Conservation (phyloP, 2,888 invertebrate genomes). For the Limnephilus marmoratus region DNA sequence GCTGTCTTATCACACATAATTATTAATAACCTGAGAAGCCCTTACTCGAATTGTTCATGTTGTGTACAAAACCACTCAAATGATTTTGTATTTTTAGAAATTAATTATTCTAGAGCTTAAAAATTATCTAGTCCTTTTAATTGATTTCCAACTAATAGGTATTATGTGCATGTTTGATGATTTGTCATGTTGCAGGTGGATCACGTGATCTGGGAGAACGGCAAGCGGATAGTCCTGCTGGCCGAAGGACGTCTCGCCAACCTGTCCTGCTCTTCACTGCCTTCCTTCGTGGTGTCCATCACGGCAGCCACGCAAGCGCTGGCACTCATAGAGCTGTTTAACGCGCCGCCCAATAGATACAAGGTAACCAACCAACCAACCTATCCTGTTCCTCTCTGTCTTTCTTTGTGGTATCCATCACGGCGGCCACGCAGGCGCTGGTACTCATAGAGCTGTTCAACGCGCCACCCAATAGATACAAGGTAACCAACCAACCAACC, state of each 20-base stretch:
- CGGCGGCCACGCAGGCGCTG: constrained; percentile 97
- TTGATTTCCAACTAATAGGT: not conserved
- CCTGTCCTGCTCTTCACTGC: constrained; percentile 96
- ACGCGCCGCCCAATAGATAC: constrained; percentile 95
- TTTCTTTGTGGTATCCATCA: constrained; percentile 98
- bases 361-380: constrained; percentile 85
- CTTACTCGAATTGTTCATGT: too few relatives aligned
- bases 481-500: constrained; percentile 86
- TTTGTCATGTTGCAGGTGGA: constrained; percentile 81
- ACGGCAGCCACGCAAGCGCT: constrained; percentile 98
- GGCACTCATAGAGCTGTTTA: constrained; percentile 97
- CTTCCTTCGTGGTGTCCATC: constrained; percentile 98
- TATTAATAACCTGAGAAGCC: too few relatives aligned
- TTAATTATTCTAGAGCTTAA: too few relatives aligned
- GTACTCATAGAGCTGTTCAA: constrained; percentile 98
- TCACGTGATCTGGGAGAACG: constrained; percentile 98
- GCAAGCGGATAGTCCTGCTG: constrained; percentile 93
- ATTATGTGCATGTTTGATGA: not conserved
- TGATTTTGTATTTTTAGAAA: too few relatives aligned
- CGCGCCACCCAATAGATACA: constrained; percentile 95
- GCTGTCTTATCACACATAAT: too few relatives aligned
- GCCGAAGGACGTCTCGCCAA: constrained; percentile 98
- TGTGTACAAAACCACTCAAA: too few relatives aligned
- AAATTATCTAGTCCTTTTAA: not conserved
- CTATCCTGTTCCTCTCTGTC: constrained; percentile 97